Evolutionary conservation across 2,888 invertebrate genomes (phyloP).

Genomic region (Xestia rhomboidea): DNA sequence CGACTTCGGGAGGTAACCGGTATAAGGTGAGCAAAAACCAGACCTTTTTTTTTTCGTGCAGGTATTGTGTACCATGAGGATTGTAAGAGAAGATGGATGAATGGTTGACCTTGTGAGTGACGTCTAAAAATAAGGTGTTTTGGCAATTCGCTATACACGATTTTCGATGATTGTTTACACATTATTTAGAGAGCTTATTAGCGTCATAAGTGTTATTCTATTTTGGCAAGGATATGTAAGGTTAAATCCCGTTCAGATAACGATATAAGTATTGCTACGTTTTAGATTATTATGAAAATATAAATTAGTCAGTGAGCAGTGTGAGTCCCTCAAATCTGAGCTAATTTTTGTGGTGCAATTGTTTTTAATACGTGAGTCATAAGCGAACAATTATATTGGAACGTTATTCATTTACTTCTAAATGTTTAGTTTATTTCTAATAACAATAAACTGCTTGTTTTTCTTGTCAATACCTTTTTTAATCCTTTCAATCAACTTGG

Average conservation of each 20-base stretch:
- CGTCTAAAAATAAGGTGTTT: neutral
- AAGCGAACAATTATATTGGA: neutral
- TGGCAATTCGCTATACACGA: neutral
- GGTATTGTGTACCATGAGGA: neutral
- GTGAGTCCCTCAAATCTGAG: neutral
- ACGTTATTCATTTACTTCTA: neutral
- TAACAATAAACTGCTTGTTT: neutral
- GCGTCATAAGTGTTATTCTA: neutral
- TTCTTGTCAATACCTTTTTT: neutral
- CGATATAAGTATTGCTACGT: neutral
- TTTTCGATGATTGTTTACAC: slow-evolving; percentile 26
- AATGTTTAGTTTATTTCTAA: slow-evolving; percentile 4
- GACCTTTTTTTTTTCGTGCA: neutral
- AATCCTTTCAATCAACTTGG: neutral
- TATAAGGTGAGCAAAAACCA: slow-evolving; percentile 76
- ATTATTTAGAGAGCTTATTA: slow-evolving; percentile 1
- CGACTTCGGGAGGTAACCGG: slow-evolving; percentile 75
- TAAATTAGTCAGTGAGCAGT: neutral
- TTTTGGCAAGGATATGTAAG: neutral
- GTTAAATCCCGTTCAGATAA: neutral
- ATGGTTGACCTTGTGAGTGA: neutral
- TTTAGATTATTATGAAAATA: neutral
- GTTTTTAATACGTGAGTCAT: slow-evolving; percentile 22
- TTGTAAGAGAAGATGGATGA: too few species aligned
- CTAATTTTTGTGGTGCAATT: slow-evolving; percentile 9